Conservation (phyloP, 2,797 vertebrate species). For the Coccyzus lansbergi region DNA sequence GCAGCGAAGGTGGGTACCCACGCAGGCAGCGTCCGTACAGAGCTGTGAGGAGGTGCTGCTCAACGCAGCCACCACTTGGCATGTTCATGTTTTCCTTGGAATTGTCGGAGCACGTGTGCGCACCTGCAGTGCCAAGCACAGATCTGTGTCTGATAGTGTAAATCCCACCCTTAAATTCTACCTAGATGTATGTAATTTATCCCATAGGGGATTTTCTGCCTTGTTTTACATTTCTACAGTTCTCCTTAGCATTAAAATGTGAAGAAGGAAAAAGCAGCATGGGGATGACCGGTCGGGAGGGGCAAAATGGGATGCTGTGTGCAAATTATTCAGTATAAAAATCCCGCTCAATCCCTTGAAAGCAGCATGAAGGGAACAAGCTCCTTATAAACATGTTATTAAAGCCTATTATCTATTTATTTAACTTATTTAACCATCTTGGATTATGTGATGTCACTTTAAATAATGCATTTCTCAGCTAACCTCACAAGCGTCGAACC, state of each 20-base stretch:
- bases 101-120: accelerated
- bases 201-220: background rate
- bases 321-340: background rate
- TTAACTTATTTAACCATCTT: background rate
- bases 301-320: background rate
- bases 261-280: background rate
- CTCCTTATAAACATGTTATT: background rate
- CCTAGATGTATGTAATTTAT: background rate
- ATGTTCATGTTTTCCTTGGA: accelerated
- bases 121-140: background rate
- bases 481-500: background rate
- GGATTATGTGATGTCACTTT: background rate
- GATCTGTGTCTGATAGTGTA: background rate
- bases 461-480: background rate
- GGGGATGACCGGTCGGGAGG: background rate
- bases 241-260: background rate
- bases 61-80: accelerated
- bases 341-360: background rate
- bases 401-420: background rate
- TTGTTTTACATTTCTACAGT: background rate
- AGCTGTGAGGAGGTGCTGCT: background rate
- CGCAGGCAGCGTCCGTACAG: accelerated
- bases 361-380: background rate
- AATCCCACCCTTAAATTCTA: background rate
- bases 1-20: background rate